Evolutionary conservation across 2,113 vertebrate genomes (phyloP).

Genomic region (Vicugna pacos): DNA sequence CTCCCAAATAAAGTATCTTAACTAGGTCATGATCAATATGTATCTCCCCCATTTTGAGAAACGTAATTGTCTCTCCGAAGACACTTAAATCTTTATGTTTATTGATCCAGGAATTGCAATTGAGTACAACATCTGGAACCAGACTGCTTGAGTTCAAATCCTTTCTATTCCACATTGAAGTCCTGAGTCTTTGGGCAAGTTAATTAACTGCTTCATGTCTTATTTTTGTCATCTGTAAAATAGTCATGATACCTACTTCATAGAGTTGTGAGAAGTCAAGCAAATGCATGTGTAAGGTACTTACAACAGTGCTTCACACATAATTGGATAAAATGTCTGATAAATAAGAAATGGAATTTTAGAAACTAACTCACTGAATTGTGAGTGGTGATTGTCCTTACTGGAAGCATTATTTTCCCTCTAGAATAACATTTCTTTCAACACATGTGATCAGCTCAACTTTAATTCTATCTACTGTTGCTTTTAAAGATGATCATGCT

Average conservation of each 20-base stretch:
- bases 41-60: not conserved
- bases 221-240: not conserved
- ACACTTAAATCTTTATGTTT: not conserved
- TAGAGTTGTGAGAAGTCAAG: not conserved
- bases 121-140: not conserved
- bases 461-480: not conserved
- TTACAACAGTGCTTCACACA: not conserved
- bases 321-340: not conserved
- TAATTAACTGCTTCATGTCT: not conserved
- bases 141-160: not conserved
- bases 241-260: not conserved
- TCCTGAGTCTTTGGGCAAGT: not conserved
- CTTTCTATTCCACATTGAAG: not conserved
- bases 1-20: not conserved
- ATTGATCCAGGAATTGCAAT: not conserved
- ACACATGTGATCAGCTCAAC: not conserved
- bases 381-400: not conserved
- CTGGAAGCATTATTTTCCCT: not conserved
- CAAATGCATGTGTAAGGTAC: not conserved
- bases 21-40: not conserved
- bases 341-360: not conserved
- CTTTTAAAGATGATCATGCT: not conserved
- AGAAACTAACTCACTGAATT: not conserved
- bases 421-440: not conserved
- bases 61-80: not conserved